Evolutionary conservation across 2,113 vertebrate genomes (phyloP).

Genomic region (Oophaga pumilio): DNA sequence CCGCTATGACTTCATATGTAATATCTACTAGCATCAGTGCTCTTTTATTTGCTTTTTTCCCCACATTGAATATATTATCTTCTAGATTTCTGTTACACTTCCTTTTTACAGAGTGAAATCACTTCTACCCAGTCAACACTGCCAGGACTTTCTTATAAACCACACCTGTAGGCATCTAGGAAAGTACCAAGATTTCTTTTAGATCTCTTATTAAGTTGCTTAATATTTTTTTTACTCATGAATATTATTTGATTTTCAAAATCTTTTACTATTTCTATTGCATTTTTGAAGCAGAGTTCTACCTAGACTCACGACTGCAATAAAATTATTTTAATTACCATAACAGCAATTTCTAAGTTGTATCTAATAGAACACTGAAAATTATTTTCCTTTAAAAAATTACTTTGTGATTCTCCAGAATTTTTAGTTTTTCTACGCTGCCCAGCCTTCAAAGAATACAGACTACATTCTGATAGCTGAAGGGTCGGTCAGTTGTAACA

Average conservation of each 20-base stretch:
- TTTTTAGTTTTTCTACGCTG: too few species aligned
- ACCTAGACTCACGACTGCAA: neutral
- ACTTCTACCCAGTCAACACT: neutral
- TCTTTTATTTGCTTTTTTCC: neutral
- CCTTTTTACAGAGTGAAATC: neutral
- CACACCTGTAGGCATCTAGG: neutral
- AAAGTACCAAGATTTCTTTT: constrained; percentile 19
- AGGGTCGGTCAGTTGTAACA: too few species aligned
- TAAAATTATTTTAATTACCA: too few species aligned
- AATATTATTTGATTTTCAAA: neutral
- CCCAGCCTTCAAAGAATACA: too few species aligned
- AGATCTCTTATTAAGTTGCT: neutral
- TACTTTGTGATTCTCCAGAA: too few species aligned
- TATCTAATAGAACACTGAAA: too few species aligned
- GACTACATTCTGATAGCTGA: too few species aligned
- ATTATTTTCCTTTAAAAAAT: too few species aligned
- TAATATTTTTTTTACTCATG: neutral
- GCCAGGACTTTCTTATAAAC: constrained; percentile 13
- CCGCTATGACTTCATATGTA: neutral
- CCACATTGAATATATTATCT: neutral
- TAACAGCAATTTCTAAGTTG: too few species aligned
- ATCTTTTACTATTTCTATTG: neutral
- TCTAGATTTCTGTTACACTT: neutral
- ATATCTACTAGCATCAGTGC: too few species aligned
- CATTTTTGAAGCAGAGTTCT: neutral